These are phyloP conservation scores for Octodon degus DNA, from an alignment of 2,113 vertebrate species.

Conservation along the genomic window DNA sequence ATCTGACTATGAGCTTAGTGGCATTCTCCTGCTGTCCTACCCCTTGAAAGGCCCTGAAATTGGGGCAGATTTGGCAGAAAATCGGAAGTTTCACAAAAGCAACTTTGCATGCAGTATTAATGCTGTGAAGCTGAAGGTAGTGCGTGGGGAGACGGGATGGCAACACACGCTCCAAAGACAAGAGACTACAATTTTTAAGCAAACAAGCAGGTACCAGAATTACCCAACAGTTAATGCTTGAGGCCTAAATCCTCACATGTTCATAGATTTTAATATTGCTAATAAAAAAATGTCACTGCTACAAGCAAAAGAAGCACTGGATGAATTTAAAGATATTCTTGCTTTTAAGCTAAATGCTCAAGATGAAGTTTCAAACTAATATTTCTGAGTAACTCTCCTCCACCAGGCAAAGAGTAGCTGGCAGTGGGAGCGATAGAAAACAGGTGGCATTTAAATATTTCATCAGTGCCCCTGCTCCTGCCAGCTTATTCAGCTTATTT, in stretches of 20 bases:
- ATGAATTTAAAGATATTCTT: not conserved
- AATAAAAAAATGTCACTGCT: not conserved
- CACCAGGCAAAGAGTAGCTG: not conserved
- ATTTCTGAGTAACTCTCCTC: not conserved
- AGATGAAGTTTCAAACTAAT: not conserved
- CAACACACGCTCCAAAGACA: not conserved
- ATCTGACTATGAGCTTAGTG: not conserved
- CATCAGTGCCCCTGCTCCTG: not conserved
- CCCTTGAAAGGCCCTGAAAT: not conserved
- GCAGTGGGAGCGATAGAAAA: not conserved
- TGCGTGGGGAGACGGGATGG: not conserved
- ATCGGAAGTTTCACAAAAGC: not conserved
- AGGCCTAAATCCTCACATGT: not conserved
- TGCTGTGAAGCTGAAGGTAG: not conserved
- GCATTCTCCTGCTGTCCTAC: not conserved
- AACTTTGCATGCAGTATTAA: not conserved
- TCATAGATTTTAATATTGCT: not conserved
- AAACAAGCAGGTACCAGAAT: not conserved
- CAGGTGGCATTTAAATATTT: conserved; percentile 63
- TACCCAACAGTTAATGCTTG: not conserved
- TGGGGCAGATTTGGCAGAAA: not conserved
- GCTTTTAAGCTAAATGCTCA: not conserved
- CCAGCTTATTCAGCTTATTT: conserved; percentile 3
- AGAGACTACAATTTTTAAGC: not conserved
- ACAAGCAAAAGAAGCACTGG: not conserved